Evolutionary conservation across 2,113 vertebrate genomes (phyloP), one percentile per base, ranked within the genome.

Genomic region (Varanus komodoensis): DNA sequence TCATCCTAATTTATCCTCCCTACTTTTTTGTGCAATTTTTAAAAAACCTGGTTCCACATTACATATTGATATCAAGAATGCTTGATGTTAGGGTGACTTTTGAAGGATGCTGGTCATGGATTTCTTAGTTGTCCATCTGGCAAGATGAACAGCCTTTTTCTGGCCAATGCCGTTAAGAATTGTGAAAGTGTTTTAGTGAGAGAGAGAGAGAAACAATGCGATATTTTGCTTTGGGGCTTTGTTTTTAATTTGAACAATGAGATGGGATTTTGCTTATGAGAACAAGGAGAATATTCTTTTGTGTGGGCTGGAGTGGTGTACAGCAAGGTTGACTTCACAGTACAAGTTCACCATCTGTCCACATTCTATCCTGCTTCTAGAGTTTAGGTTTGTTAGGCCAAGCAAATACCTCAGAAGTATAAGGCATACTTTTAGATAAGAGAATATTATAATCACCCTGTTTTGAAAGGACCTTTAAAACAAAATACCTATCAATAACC

Each of bases 391-490:
- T 87, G 79, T 84, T 85, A 0, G 4, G 90, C 89, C 92, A 94
- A 95, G 90, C 90, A 92, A 92, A 95, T 94, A 96, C 93, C 95
- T 97, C 96, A 96, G 96, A 96, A 96, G 96, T 95, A 96, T 82
- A 81, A 83, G 15, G 32, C 91, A 92, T 93, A 91, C 91, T 93
- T 96, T 88, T 95, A 92, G 94, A 89, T 94, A 92, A 91, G 89
- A 94, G 90, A 71, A 95, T 94, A 82, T 89, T 93, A 71, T 91
- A 93, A 92, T 89, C 94, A 92, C 92, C 93, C 92, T 93, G 91
- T 93, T 95, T 94, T 95, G 93, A 89, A 95, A 96, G 34, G 95
- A 73, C 90, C 89, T 19, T 93, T 90, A 44, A 44, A 3, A 44
- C 38, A 44, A 44, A 44, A 44, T 44, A 44, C 38, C 38, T 44